Evolutionary conservation across 1,140 invertebrate species (phyloP).

Genomic region (Magallana angulata): DNA sequence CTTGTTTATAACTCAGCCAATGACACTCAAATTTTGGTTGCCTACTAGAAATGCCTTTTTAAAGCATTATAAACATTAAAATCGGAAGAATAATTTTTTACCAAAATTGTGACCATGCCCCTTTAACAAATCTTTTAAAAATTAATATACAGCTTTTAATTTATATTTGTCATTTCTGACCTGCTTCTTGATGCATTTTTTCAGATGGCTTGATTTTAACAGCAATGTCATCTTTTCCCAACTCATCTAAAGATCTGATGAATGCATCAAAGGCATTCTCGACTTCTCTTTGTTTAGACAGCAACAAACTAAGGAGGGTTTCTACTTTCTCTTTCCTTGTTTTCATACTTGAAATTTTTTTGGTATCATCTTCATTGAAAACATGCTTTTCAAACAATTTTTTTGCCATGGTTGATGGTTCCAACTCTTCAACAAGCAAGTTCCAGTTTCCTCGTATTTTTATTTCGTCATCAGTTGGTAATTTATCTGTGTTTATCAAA

Average conservation of each 20-base stretch:
- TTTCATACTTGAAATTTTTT: background rate
- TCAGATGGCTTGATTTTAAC: background rate
- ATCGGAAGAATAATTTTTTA: too few relatives aligned
- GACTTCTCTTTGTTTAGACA: background rate
- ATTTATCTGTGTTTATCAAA: too few relatives aligned
- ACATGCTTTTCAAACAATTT: background rate
- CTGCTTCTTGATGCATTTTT: slow-evolving; percentile 18
- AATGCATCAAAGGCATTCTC: background rate
- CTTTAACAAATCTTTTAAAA: too few relatives aligned
- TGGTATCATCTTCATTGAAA: background rate
- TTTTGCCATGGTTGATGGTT: background rate
- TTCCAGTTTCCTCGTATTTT: slow-evolving; percentile 12
- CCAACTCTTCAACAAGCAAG: background rate
- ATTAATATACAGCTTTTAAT: too few relatives aligned
- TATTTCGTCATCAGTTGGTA: background rate
- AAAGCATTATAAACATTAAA: too few relatives aligned
- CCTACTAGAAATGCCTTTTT: too few relatives aligned
- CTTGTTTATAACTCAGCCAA: too few relatives aligned
- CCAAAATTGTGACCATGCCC: too few relatives aligned
- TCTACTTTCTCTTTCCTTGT: slow-evolving; percentile 20
- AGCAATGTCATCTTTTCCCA: background rate
- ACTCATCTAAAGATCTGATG: background rate
- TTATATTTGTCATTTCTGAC: background rate
- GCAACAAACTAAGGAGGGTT: background rate
- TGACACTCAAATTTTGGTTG: too few relatives aligned